Conservation (phyloP, 2,797 vertebrate genomes). For the Zalophus californianus region DNA sequence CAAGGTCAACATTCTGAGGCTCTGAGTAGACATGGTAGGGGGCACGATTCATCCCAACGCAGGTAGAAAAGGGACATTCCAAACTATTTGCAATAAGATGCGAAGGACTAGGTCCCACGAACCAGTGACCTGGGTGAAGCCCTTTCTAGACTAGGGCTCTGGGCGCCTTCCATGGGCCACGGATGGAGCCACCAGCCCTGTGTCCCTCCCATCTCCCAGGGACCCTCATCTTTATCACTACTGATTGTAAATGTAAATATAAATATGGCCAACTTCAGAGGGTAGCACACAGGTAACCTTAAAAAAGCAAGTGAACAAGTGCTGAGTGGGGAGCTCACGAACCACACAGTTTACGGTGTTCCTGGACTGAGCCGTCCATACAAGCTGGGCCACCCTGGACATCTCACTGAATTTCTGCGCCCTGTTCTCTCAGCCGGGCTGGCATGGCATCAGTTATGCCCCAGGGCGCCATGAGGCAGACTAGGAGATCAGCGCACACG, state of each 20-base stretch:
- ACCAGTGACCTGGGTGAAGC: neutral
- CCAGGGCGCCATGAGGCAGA: neutral
- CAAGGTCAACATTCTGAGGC: neutral
- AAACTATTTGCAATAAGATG: neutral
- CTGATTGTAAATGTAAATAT: neutral
- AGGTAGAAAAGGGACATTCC: neutral
- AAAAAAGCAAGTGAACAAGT: neutral
- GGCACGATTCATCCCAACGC: neutral
- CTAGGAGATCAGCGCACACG: neutral
- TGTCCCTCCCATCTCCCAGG: neutral
- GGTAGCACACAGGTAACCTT: too few species aligned
- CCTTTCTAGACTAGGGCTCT: neutral
- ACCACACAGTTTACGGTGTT: rapidly evolving
- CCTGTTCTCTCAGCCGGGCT: neutral
- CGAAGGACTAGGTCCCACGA: neutral
- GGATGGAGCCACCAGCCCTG: neutral
- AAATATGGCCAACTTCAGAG: too few species aligned
- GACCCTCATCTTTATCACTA: neutral
- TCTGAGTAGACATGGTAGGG: neutral
- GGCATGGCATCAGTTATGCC: too few species aligned
- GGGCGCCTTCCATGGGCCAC: neutral
- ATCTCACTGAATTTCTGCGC: neutral
- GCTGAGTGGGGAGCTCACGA: neutral
- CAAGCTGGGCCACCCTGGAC: neutral
- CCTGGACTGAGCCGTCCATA: rapidly evolving